Evolutionary conservation across 2,113 vertebrate species (phyloP).

Genomic region (Lophius piscatorius): DNA sequence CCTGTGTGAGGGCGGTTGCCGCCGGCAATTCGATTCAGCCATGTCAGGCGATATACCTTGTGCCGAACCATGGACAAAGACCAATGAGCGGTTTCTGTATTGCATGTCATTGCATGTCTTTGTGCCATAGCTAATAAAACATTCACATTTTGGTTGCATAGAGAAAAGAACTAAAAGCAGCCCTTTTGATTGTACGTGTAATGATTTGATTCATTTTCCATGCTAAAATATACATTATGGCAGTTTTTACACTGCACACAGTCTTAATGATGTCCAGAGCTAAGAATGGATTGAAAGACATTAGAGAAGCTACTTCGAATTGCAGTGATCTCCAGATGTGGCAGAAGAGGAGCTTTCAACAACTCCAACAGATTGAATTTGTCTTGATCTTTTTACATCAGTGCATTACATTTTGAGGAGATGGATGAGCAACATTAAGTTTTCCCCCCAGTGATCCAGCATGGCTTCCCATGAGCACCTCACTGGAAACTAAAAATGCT

Average conservation of each 20-base stretch:
- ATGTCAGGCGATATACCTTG: constrained; percentile 24
- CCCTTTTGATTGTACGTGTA: not conserved
- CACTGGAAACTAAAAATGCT: constrained; percentile 45
- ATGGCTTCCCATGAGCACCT: constrained; percentile 41
- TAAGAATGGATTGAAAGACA: constrained; percentile 10
- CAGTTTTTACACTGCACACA: constrained; percentile 25
- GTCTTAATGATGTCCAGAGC: too few relatives aligned
- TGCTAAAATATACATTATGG: not conserved
- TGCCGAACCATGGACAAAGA: constrained; percentile 26
- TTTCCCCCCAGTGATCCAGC: constrained; percentile 51
- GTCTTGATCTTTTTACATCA: constrained; percentile 41
- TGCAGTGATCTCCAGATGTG: constrained; percentile 24
- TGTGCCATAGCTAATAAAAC: constrained; percentile 6
- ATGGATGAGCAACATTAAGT: constrained; percentile 45
- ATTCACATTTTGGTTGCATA: too few relatives aligned
- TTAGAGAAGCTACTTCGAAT: constrained; percentile 19
- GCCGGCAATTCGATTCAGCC: constrained; percentile 35
- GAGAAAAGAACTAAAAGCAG: constrained; percentile 4
- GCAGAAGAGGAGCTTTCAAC: constrained; percentile 28
- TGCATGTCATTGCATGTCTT: not conserved
- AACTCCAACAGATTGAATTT: constrained; percentile 34
- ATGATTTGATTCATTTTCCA: not conserved
- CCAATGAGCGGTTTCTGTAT: constrained; percentile 7
- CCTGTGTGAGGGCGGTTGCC: constrained; percentile 67
- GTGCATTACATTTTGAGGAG: constrained; percentile 37